Conservation (phyloP, 2,888 invertebrate species). For the Ichneumon xanthorius region DNA sequence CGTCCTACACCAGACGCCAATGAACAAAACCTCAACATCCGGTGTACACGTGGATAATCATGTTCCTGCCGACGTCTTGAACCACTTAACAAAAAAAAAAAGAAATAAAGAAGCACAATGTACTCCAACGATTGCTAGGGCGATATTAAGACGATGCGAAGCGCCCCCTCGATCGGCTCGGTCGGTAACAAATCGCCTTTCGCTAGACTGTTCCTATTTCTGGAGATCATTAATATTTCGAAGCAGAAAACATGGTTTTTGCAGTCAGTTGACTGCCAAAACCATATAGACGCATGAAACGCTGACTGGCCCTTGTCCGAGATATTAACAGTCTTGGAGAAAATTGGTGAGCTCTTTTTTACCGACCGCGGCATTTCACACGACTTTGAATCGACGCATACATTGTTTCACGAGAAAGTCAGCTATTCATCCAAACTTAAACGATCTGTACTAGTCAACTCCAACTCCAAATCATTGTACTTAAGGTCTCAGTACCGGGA, state of each 20-base stretch:
- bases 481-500: slow-evolving; percentile 35
- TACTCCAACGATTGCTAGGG: slow-evolving; percentile 12
- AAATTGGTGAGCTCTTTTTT: no score
- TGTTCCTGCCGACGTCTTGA: slow-evolving; percentile 1
- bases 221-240: neutral
- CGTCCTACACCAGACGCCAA: neutral
- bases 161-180: no score
- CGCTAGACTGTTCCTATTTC: neutral
- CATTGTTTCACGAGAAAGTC: neutral
- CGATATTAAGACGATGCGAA: neutral
- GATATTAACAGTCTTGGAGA: neutral
- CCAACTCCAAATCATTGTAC: slow-evolving; percentile 40
- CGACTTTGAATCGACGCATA: neutral
- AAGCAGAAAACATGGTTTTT: neutral
- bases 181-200: neutral
- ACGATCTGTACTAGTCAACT: slow-evolving; percentile 51
- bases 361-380: no score
- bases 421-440: slow-evolving; percentile 17
- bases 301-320: neutral
- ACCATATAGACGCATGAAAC: neutral
- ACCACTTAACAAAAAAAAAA: neutral
- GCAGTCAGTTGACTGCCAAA: no score
- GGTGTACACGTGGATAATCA: neutral
- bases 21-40: neutral
- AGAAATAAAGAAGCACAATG: neutral